Evolutionary conservation across 2,113 vertebrate genomes (phyloP).

Genomic region (Lophochroa leadbeateri): DNA sequence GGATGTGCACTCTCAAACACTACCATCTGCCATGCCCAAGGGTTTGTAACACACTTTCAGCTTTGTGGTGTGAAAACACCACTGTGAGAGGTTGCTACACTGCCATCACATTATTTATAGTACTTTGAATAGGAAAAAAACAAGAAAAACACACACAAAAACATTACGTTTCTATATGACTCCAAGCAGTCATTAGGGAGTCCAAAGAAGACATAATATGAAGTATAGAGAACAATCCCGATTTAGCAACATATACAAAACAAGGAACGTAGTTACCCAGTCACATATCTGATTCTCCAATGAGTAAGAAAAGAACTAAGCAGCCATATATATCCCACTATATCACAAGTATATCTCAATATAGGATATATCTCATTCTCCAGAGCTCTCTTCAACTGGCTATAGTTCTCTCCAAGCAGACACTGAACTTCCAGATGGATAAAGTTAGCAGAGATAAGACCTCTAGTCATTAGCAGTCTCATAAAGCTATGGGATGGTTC

Average conservation of each 20-base stretch:
- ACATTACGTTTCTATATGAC: background rate
- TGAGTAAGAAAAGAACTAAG: background rate
- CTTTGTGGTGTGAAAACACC: background rate
- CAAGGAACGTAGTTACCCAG: accelerated
- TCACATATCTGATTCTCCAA: background rate
- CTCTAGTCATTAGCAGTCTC: background rate
- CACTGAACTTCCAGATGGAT: background rate
- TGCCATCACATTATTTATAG: background rate
- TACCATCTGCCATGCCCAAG: background rate
- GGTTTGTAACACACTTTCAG: background rate
- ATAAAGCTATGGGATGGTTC: background rate
- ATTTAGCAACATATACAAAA: background rate
- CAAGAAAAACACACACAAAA: background rate
- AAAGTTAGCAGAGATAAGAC: background rate
- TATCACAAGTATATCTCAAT: background rate
- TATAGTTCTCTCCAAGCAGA: background rate
- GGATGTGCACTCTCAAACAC: background rate
- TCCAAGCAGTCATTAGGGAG: background rate
- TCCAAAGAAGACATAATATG: background rate
- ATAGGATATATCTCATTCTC: no score
- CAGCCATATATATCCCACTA: background rate
- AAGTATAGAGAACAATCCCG: background rate
- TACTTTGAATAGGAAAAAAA: background rate
- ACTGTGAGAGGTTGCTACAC: background rate
- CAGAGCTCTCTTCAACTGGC: background rate